phyloP scores from a whole-genome alignment of 23 tunicate species.

The Ascidia mentula region DNA sequence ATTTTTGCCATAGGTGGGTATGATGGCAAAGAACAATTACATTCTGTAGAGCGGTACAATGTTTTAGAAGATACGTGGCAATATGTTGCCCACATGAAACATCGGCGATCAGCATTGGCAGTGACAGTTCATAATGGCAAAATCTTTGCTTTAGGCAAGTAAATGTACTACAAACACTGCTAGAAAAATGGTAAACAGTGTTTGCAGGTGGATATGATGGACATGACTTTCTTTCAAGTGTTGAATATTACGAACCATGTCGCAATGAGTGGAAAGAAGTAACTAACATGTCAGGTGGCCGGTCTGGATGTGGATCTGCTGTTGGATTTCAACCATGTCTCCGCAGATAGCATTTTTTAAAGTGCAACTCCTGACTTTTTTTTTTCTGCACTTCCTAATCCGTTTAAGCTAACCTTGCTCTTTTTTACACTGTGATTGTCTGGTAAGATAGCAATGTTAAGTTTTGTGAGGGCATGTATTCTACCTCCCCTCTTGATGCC shows the following conservation, averaged over 20 bases:
- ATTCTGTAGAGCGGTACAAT: constrained; percentile 83
- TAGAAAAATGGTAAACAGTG: not conserved
- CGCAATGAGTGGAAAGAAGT: constrained; percentile 85
- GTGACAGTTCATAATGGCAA: constrained; percentile 68
- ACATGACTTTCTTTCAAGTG: constrained; percentile 83
- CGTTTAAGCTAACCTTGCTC: too few relatives aligned
- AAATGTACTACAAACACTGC: too few relatives aligned
- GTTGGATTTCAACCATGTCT: constrained; percentile 92
- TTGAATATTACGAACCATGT: constrained; percentile 69
- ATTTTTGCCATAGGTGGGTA: constrained; percentile 90
- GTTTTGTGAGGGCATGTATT: too few relatives aligned
- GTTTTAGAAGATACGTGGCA: constrained; percentile 75
- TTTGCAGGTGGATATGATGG: constrained; percentile 90
- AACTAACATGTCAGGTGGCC: constrained; percentile 74
- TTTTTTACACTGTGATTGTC: too few relatives aligned
- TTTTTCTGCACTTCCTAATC: not conserved
- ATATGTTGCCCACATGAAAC: constrained; percentile 75
- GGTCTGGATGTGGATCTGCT: constrained; percentile 88
- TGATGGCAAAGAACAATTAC: constrained; percentile 82
- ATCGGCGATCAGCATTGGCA: constrained; percentile 80
- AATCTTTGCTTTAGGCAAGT: constrained; percentile 82
- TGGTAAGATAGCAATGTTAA: too few relatives aligned
- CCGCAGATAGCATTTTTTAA: constrained; percentile 28
- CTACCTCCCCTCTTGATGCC: too few relatives aligned
- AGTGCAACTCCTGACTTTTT: not conserved